Conservation (phyloP, 2,797 vertebrate species). For the Denticeps clupeoides region DNA sequence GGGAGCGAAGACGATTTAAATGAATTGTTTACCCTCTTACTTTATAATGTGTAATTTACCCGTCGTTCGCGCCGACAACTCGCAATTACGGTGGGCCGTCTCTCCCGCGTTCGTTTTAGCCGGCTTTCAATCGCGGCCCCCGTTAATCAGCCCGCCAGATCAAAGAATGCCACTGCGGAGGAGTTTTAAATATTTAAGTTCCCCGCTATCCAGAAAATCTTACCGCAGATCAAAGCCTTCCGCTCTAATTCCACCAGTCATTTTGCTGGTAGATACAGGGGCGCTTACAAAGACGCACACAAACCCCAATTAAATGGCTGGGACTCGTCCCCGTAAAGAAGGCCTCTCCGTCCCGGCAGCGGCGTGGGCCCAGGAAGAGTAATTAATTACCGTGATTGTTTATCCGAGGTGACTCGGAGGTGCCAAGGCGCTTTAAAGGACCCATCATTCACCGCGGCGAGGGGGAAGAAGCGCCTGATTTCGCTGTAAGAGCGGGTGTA, state of each 20-base stretch:
- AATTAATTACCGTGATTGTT: conserved; percentile 49
- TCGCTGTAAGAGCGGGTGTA: conserved; percentile 17
- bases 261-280: conserved; percentile 50
- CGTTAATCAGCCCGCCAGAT: conserved; percentile 63
- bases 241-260: conserved; percentile 57
- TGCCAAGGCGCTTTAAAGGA: conserved; percentile 56
- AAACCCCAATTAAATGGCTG: conserved; percentile 61
- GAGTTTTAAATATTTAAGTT: conserved; percentile 72
- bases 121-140: conserved; percentile 67
- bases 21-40: conserved; percentile 65
- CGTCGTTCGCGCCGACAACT: conserved; percentile 52
- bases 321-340: conserved; percentile 54
- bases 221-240: conserved; percentile 67
- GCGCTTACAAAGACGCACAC: conserved; percentile 52
- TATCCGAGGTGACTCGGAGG: conserved; percentile 42
- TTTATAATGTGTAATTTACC: conserved; percentile 62
- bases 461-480: conserved; percentile 19
- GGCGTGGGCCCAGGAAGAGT: conserved; percentile 32
- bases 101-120: conserved; percentile 54
- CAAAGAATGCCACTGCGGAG: conserved; percentile 58
- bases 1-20: conserved; percentile 56
- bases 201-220: conserved; percentile 61
- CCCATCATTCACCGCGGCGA: conserved; percentile 28
- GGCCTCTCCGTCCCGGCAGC: conserved; percentile 40
- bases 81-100: conserved; percentile 59